phyloP scores from a whole-genome alignment of 2,888 invertebrate species.

The Chrysodeixis includens region DNA sequence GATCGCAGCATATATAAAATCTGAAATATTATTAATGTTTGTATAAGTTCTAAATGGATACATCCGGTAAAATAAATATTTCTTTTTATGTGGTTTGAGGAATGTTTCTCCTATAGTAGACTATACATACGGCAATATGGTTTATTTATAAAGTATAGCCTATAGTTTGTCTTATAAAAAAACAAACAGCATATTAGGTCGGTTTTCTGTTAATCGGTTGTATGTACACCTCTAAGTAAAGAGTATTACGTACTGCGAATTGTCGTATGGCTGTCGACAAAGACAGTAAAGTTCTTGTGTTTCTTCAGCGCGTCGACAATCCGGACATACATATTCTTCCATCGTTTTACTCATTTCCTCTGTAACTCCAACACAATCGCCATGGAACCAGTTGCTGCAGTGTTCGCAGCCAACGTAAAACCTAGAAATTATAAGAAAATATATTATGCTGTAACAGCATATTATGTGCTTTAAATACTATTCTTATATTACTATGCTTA shows the following conservation, averaged over 20 bases:
- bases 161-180: no score
- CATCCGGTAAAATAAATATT: no score
- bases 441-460: conserved; percentile 15
- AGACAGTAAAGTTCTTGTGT: conserved; percentile 98
- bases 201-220: no score
- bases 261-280: conserved; percentile 98
- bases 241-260: conserved; percentile 94
- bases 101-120: no score
- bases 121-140: no score
- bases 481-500: no score
- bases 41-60: background rate
- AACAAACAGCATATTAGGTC: background rate
- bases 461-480: no score
- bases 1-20: conserved; percentile 99
- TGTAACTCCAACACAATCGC: conserved; percentile 97
- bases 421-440: conserved; percentile 78
- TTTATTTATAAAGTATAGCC: background rate
- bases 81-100: no score
- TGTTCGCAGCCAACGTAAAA: conserved; percentile 99
- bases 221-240: conserved; percentile 7
- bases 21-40: conserved; percentile 83
- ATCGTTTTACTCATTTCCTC: conserved; percentile 97
- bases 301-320: conserved; percentile 95
- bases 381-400: conserved; percentile 99
- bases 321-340: conserved; percentile 96